Base-by-base conservation (phyloP, 2,113 vertebrate genomes). In the Urocitellus parryii region DNA sequence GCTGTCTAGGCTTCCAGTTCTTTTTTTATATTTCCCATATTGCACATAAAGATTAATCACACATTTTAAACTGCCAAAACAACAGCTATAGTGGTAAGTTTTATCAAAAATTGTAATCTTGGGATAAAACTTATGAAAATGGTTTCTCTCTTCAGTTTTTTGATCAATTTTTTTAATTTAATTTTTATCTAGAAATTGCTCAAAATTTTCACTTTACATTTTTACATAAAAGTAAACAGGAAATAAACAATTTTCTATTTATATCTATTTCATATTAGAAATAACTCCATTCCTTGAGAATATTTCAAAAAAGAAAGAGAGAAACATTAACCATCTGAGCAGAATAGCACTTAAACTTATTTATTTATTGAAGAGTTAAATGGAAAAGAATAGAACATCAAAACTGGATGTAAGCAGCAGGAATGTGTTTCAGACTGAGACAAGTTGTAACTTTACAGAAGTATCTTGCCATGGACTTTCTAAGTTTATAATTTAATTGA, bases 151-250 rank as follows among this genome's bases (percentile, higher is more conserved):
- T 84, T 92, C 34, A 82, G 45, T 81, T 88, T 86, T 88, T 91
- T 94, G 48, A 92, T 88, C 9, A 88, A 92, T 91, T n/a, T 3
- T 76, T 92, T 93, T 78, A 88, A 95, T 95, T 94, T 42, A 48
- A 24, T 88, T 96, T 88, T 37, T 63, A 67, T 79, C 5, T 76
- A 72, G 53, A 91, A 65, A 86, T 61, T 68, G 1, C 6, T 88
- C 70, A 77, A 88, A 91, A 61, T 77, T 65, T 96, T 88, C 42
- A 88, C 22, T 88, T 20, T 70, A 45, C 4, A 5, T 39, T 45
- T 58, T 72, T 81, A n/a, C 20, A 67, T 7, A 45, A 67, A 80
- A 73, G 4, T 93, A 72, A 94, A 65, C 0, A 82, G 27, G 29
- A 95, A 92, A 89, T 25, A 7, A 78, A 68, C 17, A 67, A 34